Conservation (phyloP, 2,888 invertebrate species). For the Elgonia sp. region DNA sequence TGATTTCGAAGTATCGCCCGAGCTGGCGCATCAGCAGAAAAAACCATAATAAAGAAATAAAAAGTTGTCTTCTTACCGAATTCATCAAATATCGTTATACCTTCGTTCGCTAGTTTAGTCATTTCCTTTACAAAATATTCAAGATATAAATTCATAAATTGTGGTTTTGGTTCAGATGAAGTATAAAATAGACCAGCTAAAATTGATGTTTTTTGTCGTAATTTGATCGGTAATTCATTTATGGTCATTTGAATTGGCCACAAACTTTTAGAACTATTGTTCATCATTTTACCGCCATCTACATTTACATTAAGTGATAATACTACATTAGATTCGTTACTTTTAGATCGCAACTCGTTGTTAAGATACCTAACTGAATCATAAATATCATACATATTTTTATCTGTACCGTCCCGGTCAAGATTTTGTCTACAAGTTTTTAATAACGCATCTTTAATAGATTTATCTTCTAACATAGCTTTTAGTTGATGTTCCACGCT, state of each 20-base stretch:
- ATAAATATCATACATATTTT: too few species aligned
- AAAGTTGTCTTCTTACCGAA: neutral
- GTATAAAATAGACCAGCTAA: slow-evolving; percentile 46
- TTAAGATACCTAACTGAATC: slow-evolving; percentile 9
- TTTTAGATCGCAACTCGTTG: slow-evolving; percentile 29
- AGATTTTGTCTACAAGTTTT: too few species aligned
- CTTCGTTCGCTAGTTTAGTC: slow-evolving; percentile 21
- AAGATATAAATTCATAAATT: slow-evolving; percentile 38
- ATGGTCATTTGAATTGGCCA: slow-evolving; percentile 34
- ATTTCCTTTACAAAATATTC: slow-evolving; percentile 47
- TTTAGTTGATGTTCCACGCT: too few species aligned
- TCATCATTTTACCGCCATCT: slow-evolving; percentile 42
- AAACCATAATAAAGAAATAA: slow-evolving; percentile 42
- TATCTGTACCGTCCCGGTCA: too few species aligned
- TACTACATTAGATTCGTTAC: slow-evolving; percentile 10
- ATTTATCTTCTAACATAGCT: too few species aligned
- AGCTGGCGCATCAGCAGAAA: slow-evolving; percentile 26
- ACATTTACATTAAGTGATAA: slow-evolving; percentile 41
- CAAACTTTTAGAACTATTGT: slow-evolving; percentile 36
- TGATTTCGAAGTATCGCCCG: slow-evolving; percentile 51
- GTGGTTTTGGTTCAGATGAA: slow-evolving; percentile 28
- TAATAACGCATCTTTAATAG: too few species aligned
- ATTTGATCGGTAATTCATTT: slow-evolving; percentile 37
- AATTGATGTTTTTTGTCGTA: slow-evolving; percentile 33
- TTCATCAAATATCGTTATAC: slow-evolving; percentile 26